Evolutionary conservation across 35 echinoderm and acorn worm species (phyloP).

Genomic region (Amphiura filiformis): DNA sequence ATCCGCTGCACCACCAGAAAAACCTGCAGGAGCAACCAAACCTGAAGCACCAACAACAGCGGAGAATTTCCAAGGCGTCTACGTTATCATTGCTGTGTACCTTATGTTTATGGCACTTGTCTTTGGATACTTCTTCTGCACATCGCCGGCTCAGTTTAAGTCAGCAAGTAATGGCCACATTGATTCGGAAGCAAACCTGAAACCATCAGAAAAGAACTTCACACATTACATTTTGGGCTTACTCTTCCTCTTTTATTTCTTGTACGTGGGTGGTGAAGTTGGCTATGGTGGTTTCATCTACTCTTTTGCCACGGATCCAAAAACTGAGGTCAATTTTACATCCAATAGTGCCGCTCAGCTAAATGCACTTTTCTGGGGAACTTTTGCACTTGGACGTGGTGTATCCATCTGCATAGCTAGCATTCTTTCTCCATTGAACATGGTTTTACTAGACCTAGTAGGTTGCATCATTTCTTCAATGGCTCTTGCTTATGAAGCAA

Average conservation of each 20-base stretch:
- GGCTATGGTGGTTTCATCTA: slow-evolving; percentile 74
- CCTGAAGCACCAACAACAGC: too few relatives aligned
- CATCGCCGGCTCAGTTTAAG: slow-evolving; percentile 26
- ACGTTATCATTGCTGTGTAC: slow-evolving; percentile 66
- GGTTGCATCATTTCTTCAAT: slow-evolving; percentile 37
- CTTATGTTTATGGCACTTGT: slow-evolving; percentile 1
- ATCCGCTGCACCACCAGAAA: too few relatives aligned
- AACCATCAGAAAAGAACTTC: slow-evolving; percentile 25
- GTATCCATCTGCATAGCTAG: slow-evolving; percentile 74
- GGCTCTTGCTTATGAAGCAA: slow-evolving; percentile 20
- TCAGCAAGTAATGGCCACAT: background rate
- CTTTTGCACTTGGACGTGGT: slow-evolving; percentile 73
- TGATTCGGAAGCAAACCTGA: background rate
- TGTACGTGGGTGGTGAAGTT: slow-evolving; percentile 80
- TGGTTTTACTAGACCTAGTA: slow-evolving; percentile 59
- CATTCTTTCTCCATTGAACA: slow-evolving; percentile 42
- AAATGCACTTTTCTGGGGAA: slow-evolving; percentile 75
- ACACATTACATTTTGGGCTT: slow-evolving; percentile 34
- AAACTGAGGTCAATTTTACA: background rate
- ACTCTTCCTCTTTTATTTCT: slow-evolving; percentile 81
- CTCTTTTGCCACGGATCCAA: slow-evolving; percentile 35
- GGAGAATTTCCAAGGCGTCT: slow-evolving; percentile 26
- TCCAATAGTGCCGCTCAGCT: slow-evolving; percentile 34
- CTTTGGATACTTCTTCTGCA: slow-evolving; percentile 82
- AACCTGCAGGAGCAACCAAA: too few relatives aligned